Conservation (phyloP, 2,113 vertebrate species). For the Calonectris borealis region DNA sequence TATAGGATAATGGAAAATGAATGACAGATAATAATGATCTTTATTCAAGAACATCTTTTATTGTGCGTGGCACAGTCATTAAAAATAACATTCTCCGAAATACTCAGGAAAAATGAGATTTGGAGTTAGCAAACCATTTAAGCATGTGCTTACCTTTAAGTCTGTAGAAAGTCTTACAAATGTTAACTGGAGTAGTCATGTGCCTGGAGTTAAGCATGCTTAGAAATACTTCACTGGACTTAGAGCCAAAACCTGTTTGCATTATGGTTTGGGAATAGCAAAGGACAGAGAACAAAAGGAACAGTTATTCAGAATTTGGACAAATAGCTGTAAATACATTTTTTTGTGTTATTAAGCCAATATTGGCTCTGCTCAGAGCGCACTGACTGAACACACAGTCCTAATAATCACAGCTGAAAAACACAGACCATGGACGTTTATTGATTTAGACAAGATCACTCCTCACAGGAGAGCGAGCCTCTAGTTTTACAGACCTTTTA, state of each 20-base stretch:
- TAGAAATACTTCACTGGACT: conserved; percentile 12
- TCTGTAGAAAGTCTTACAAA: background rate
- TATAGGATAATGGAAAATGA: background rate
- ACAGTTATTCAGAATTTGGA: conserved; percentile 9
- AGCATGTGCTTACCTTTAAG: conserved; percentile 22
- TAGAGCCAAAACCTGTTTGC: conserved; percentile 33
- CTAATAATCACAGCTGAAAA: conserved; percentile 43
- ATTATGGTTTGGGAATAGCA: background rate
- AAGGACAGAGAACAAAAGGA: conserved; percentile 26
- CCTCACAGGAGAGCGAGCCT: conserved; percentile 25
- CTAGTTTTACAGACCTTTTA: conserved; percentile 68
- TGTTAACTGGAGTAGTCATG: background rate
- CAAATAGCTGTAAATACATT: conserved; percentile 38
- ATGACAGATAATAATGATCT: background rate
- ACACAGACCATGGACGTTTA: conserved; percentile 11
- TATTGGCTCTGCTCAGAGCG: background rate
- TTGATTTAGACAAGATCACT: conserved; percentile 68
- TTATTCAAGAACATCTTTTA: background rate
- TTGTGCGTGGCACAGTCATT: background rate
- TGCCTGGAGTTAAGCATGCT: conserved; percentile 10
- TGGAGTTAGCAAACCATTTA: background rate
- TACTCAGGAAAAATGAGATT: background rate
- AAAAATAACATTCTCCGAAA: background rate
- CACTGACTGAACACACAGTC: background rate
- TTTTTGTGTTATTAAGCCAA: conserved; percentile 4